Percentiles rank a stretch among this genome's conserved stretches.
These are phyloP conservation scores for Cercopithecus neglectus DNA, from an alignment of 2,797 vertebrate genomes.

Conservation along the genomic window DNA sequence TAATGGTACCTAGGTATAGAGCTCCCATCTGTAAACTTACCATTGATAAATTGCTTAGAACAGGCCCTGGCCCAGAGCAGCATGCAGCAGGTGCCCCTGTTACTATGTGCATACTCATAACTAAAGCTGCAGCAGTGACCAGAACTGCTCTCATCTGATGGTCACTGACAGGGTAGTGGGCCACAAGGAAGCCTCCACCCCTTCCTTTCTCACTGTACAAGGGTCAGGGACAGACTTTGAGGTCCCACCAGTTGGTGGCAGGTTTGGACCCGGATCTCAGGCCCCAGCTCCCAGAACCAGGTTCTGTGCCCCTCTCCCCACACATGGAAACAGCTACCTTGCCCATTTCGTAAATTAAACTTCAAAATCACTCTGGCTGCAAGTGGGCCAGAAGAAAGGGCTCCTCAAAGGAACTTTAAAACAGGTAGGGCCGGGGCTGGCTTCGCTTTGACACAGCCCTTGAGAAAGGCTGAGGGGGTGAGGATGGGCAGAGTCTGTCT, in stretches of 20 bases:
- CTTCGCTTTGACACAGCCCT: too few species aligned
- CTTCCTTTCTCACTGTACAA: too few species aligned
- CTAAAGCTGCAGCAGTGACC: neutral
- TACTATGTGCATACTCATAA: rapidly evolving
- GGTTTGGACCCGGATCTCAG: neutral
- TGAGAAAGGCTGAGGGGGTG: neutral
- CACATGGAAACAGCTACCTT: neutral
- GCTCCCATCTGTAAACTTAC: neutral
- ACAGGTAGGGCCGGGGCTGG: neutral
- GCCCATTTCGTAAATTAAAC: neutral
- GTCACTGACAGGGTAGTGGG: neutral
- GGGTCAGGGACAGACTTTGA: neutral
- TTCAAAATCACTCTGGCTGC: neutral
- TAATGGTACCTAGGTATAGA: neutral
- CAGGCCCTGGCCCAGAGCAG: neutral
- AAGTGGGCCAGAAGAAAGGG: neutral
- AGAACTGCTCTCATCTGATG: rapidly evolving
- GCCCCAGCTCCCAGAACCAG: neutral
- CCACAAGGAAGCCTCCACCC: rapidly evolving
- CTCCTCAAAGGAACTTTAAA: neutral
- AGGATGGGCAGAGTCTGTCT: neutral
- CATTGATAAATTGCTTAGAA: neutral
- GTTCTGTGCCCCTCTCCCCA: neutral
- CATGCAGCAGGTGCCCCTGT: neutral
- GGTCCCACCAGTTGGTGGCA: neutral